These are phyloP conservation scores for Drosophila atripex DNA, from an alignment of 2,888 invertebrate species.

Conservation along the genomic window DNA sequence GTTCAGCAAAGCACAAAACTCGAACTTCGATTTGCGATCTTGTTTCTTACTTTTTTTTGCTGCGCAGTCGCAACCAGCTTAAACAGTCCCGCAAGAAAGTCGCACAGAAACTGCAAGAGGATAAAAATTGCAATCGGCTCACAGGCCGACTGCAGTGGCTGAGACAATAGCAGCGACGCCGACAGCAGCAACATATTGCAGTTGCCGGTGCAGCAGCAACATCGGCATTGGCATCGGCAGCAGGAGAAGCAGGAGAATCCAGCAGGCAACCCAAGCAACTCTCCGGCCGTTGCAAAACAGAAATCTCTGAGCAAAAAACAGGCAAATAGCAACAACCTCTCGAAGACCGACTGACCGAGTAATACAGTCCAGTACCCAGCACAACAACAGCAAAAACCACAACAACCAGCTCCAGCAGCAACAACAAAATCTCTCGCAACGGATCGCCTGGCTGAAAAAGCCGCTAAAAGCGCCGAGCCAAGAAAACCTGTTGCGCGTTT, in stretches of 20 bases:
- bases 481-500: constrained; percentile 66
- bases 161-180: constrained; percentile 44
- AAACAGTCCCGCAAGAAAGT: constrained; percentile 84
- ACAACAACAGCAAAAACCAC: constrained; percentile 53
- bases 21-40: constrained; percentile 24
- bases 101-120: constrained; percentile 84
- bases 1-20: constrained; percentile 25
- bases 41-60: constrained; percentile 27
- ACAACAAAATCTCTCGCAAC: constrained; percentile 62
- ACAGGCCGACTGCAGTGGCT: constrained; percentile 59
- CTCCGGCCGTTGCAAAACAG: constrained; percentile 63
- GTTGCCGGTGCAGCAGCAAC: constrained; percentile 67
- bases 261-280: constrained; percentile 14
- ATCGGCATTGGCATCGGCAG: constrained; percentile 51
- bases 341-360: constrained; percentile 85
- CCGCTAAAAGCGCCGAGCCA: constrained; percentile 62
- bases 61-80: constrained; percentile 80
- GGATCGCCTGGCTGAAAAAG: constrained; percentile 65
- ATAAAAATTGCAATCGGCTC: constrained; percentile 80
- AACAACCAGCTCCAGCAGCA: constrained; percentile 35
- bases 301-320: constrained; percentile 58
- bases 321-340: constrained; percentile 83
- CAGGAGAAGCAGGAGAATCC: constrained; percentile 47
- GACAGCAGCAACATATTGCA: constrained; percentile 66
- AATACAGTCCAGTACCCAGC: constrained; percentile 82